These are phyloP conservation scores for Adoxophyes honmai DNA, from an alignment of 1,140 invertebrate species.

Conservation along the genomic window DNA sequence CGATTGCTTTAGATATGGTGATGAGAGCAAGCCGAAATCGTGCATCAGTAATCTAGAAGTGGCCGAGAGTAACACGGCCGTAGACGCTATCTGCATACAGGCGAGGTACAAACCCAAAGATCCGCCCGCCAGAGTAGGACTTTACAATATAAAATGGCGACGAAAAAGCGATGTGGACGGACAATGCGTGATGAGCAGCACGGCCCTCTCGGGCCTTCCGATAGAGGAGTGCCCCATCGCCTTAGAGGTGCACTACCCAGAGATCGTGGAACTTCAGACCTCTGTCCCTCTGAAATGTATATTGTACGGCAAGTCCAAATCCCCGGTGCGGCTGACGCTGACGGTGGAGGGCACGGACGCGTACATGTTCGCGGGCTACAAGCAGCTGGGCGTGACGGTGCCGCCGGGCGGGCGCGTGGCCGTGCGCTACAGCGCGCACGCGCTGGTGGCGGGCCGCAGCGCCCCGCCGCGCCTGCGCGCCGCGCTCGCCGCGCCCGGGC, in stretches of 20 bases:
- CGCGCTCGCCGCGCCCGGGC: slow-evolving; percentile 69
- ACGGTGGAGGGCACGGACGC: slow-evolving; percentile 89
- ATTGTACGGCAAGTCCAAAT: slow-evolving; percentile 84
- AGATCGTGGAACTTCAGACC: slow-evolving; percentile 85
- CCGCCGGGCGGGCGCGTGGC: slow-evolving; percentile 80
- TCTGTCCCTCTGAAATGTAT: slow-evolving; percentile 84
- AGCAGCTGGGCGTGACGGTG: slow-evolving; percentile 86
- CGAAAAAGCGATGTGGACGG: slow-evolving; percentile 74
- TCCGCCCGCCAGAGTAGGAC: slow-evolving; percentile 79
- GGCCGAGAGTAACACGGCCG: slow-evolving; percentile 62
- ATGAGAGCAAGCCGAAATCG: slow-evolving; percentile 46
- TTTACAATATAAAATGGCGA: slow-evolving; percentile 87
- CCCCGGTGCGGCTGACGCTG: slow-evolving; percentile 85
- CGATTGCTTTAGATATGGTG: slow-evolving; percentile 58
- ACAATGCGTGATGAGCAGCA: slow-evolving; percentile 62
- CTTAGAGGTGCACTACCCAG: slow-evolving; percentile 84
- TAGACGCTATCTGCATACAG: slow-evolving; percentile 67
- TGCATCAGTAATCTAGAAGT: slow-evolving; percentile 63
- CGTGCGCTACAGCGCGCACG: slow-evolving; percentile 85
- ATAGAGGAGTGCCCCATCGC: slow-evolving; percentile 84
- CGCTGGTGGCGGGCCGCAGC: slow-evolving; percentile 84
- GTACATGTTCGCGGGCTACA: slow-evolving; percentile 95
- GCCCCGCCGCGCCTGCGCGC: slow-evolving; percentile 82
- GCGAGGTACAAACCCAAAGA: slow-evolving; percentile 72
- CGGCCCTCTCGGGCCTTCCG: slow-evolving; percentile 76